Percentiles rank a stretch among this genome's conserved stretches.
phyloP scores from a whole-genome alignment of 1,140 invertebrate species.

The Sinella curviseta region DNA sequence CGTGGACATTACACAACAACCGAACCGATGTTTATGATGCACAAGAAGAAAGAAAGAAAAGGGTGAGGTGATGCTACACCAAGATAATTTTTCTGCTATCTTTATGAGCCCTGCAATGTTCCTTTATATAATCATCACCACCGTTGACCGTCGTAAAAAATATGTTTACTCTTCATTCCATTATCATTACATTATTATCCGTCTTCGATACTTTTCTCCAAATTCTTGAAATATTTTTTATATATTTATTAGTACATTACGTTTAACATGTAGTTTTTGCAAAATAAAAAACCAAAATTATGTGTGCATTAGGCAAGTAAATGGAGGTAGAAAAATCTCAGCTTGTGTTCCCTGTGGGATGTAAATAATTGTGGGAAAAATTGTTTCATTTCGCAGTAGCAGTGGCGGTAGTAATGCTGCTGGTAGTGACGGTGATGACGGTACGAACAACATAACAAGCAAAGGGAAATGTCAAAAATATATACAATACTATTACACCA shows the following conservation, averaged over 20 bases:
- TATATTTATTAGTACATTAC: neutral
- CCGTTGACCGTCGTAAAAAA: too few relatives aligned
- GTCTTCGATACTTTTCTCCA: neutral
- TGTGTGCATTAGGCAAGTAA: neutral
- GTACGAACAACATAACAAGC: too few relatives aligned
- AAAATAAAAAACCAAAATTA: neutral
- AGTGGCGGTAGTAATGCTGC: neutral
- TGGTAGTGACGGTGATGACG: neutral
- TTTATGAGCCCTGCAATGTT: neutral
- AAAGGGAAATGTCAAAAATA: too few relatives aligned
- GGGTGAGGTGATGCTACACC: neutral
- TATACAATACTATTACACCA: too few relatives aligned
- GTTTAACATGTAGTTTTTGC: neutral
- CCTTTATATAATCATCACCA: neutral
- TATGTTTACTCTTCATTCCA: neutral
- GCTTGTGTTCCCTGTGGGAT: neutral
- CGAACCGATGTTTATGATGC: too few relatives aligned
- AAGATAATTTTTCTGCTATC: neutral
- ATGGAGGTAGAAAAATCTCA: too few relatives aligned
- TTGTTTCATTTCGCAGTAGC: neutral
- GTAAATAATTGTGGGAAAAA: conserved; percentile 24
- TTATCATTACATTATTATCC: too few relatives aligned
- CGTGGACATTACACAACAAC: neutral
- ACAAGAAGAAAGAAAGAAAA: too few relatives aligned
- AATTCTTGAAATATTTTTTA: neutral